Percentiles rank a stretch among this genome's conserved stretches.
phyloP scores from a whole-genome alignment of 2,113 vertebrate species.

The Piprites chloris region DNA sequence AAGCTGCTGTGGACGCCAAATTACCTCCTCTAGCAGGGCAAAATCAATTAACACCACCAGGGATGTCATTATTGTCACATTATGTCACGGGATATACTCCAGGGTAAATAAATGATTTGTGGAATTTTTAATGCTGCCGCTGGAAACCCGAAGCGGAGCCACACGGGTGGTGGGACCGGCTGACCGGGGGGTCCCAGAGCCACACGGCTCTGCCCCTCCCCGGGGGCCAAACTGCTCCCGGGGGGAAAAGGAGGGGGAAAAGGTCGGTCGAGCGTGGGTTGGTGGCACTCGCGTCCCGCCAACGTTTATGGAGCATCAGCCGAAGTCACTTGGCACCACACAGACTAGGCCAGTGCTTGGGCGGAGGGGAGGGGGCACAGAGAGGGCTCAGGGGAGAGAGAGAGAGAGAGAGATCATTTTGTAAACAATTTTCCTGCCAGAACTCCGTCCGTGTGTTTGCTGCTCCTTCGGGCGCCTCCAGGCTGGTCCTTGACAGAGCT shows the following conservation, averaged over 20 bases:
- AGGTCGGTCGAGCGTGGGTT: accelerated
- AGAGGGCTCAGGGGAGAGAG: neutral
- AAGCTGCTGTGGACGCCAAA: slow-evolving; percentile 75
- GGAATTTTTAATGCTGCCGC: slow-evolving; percentile 68
- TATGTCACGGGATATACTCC: slow-evolving; percentile 82
- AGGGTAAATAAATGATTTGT: slow-evolving; percentile 83
- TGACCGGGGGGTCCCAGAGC: neutral
- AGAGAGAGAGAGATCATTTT: accelerated
- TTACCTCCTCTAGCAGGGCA: slow-evolving; percentile 80
- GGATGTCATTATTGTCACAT: slow-evolving; percentile 87
- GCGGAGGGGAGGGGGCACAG: neutral
- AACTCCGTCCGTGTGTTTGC: neutral
- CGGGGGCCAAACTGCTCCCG: neutral
- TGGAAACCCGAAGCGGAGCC: neutral
- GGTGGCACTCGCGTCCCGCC: neutral
- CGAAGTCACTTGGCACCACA: accelerated
- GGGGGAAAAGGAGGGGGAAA: accelerated
- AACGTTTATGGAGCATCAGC: neutral
- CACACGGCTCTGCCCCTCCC: neutral
- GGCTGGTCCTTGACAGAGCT: neutral
- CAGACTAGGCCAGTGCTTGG: accelerated
- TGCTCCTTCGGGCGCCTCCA: neutral
- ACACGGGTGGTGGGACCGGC: neutral
- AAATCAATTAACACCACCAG: slow-evolving; percentile 87
- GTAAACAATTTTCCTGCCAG: neutral